Conservation (phyloP, 1,140 invertebrate species). For the Macrosteles quadrilineatus region DNA sequence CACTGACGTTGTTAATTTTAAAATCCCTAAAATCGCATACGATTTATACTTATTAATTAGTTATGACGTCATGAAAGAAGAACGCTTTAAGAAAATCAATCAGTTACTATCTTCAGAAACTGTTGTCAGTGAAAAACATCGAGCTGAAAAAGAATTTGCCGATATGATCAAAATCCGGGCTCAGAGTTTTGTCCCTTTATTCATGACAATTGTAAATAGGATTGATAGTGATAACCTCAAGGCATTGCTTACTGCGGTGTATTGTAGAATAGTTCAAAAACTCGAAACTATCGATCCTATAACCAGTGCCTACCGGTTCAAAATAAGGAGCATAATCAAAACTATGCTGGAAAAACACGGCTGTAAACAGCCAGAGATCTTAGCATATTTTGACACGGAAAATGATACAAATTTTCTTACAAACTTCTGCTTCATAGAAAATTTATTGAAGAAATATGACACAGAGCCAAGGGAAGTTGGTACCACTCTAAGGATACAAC, state of each 20-base stretch:
- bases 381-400: not conserved
- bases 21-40: not conserved
- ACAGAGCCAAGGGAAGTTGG: not conserved
- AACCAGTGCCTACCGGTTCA: not conserved
- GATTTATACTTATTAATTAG: not conserved
- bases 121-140: not conserved
- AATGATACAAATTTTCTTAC: not conserved
- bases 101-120: not conserved
- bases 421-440: not conserved
- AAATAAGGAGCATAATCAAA: not conserved
- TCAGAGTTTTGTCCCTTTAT: constrained; percentile 2
- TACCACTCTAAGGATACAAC: too few relatives aligned
- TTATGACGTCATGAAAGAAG: constrained; percentile 1
- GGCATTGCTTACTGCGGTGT: not conserved
- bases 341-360: not conserved
- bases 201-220: not conserved
- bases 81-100: constrained; percentile 2
- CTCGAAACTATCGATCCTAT: not conserved
- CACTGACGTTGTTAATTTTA: not conserved
- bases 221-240: not conserved
- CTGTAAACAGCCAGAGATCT: not conserved
- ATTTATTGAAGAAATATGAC: not conserved
- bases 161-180: not conserved
- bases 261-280: not conserved
- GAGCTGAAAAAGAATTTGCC: constrained; percentile 4